A percentile compares a stretch with the other conserved stretches of the same genome.
phyloP scores from a whole-genome alignment of 2,888 invertebrate species.

The Sesia apiformis region DNA sequence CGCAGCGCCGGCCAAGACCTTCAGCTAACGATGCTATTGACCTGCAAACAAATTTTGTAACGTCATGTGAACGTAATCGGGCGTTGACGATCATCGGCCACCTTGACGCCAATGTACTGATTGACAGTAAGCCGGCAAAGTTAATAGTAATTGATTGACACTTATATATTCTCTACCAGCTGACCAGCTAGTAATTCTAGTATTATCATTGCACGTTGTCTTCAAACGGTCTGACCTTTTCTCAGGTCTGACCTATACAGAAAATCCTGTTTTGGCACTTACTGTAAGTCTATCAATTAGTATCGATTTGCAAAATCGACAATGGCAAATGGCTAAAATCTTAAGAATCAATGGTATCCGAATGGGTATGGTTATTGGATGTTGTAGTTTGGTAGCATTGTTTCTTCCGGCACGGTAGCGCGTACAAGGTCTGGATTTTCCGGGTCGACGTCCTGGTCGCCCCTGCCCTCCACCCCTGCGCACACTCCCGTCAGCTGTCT shows the following conservation, averaged over 20 bases:
- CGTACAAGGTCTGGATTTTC: slow-evolving; percentile 57
- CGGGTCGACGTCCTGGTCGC: slow-evolving; percentile 12
- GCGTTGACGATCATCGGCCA: slow-evolving; percentile 17
- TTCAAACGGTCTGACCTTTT: slow-evolving; percentile 39
- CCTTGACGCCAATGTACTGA: slow-evolving; percentile 12
- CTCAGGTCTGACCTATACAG: slow-evolving; percentile 12
- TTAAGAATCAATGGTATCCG: background rate
- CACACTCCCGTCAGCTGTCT: slow-evolving; percentile 39
- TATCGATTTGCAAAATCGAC: background rate
- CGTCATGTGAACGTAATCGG: slow-evolving; percentile 24
- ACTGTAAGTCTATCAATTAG: background rate
- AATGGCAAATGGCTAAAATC: background rate
- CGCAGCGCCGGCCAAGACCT: slow-evolving; percentile 39
- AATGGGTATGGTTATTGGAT: slow-evolving; percentile 4
- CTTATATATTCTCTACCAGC: slow-evolving; percentile 3
- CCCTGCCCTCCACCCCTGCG: slow-evolving; percentile 8
- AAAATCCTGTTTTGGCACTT: slow-evolving; percentile 13
- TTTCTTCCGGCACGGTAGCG: slow-evolving; percentile 40
- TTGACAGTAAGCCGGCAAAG: background rate
- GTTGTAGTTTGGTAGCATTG: slow-evolving; percentile 31
- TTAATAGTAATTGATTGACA: slow-evolving; percentile 10
- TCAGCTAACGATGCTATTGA: slow-evolving; percentile 51
- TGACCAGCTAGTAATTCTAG: slow-evolving; percentile 1
- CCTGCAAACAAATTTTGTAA: slow-evolving; percentile 36
- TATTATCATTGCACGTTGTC: slow-evolving; percentile 23